Conservation (phyloP, 2,797 vertebrate genomes). For the Amazonetta brasiliensis region DNA sequence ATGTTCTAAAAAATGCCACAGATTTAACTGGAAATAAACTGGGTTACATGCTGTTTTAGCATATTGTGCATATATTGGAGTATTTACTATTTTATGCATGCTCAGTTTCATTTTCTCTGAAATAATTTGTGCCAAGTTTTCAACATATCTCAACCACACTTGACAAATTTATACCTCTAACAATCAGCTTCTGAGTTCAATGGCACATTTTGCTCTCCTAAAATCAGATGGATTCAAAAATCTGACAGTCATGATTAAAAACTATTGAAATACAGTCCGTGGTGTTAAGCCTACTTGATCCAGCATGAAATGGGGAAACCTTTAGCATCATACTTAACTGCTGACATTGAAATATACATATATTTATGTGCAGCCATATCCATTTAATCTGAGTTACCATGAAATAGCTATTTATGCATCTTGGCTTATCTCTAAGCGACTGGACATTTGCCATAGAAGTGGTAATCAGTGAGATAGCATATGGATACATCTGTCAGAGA, state of each 20-base stretch:
- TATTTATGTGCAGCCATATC: neutral
- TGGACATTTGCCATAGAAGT: neutral
- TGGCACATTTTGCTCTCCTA: neutral
- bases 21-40: neutral
- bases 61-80: neutral
- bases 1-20: constrained; percentile 2
- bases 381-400: neutral
- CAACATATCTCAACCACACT: neutral
- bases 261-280: neutral
- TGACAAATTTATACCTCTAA: neutral
- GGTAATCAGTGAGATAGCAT: neutral
- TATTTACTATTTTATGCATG: neutral
- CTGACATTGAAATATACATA: neutral
- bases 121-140: neutral
- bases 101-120: neutral
- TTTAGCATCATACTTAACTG: constrained; percentile 7
- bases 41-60: neutral
- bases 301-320: neutral
- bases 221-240: constrained; percentile 6
- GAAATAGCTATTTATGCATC: neutral
- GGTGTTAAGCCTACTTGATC: neutral
- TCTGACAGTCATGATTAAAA: neutral
- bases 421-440: neutral
- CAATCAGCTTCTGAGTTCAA: neutral
- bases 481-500: neutral